Evolutionary conservation across 1,140 invertebrate genomes (phyloP).

Genomic region (Nautilus pompilius): DNA sequence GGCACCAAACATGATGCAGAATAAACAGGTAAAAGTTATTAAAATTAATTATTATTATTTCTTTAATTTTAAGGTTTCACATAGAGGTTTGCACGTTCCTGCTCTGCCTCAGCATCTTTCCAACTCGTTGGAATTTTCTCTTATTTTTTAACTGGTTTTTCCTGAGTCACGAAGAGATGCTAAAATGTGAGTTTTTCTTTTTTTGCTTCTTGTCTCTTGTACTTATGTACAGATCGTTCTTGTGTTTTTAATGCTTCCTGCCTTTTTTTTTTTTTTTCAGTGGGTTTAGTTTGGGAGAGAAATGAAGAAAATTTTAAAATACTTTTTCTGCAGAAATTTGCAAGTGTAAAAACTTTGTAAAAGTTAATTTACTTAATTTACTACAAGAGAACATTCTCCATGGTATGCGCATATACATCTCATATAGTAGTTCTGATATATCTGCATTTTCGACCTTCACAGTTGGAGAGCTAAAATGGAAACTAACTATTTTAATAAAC

Average conservation of each 20-base stretch:
- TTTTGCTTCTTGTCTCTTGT: not conserved
- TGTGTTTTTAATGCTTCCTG: too few species aligned
- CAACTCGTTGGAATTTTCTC: constrained; percentile 33
- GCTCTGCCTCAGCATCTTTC: constrained; percentile 30
- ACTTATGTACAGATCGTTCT: not conserved
- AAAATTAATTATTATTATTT: not conserved
- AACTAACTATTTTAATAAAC: too few species aligned
- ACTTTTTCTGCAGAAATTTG: not conserved
- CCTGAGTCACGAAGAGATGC: constrained; percentile 25
- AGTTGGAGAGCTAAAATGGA: too few species aligned
- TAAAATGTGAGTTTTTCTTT: constrained; percentile 19
- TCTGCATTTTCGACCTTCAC: too few species aligned
- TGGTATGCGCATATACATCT: too few species aligned
- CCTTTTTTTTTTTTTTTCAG: too few species aligned
- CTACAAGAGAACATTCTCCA: too few species aligned
- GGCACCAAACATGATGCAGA: too few species aligned
- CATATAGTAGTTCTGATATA: too few species aligned
- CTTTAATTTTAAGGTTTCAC: constrained; percentile 27
- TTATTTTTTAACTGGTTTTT: constrained; percentile 38
- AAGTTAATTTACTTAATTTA: too few species aligned
- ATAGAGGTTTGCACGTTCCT: constrained; percentile 32
- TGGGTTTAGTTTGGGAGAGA: not conserved
- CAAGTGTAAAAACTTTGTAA: not conserved
- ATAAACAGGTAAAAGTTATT: too few species aligned
- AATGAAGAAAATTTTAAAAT: not conserved